A percentile compares a stretch with the other conserved stretches of the same genome.
phyloP scores from a whole-genome alignment of 2,888 invertebrate species.

The Elmis aenea region DNA sequence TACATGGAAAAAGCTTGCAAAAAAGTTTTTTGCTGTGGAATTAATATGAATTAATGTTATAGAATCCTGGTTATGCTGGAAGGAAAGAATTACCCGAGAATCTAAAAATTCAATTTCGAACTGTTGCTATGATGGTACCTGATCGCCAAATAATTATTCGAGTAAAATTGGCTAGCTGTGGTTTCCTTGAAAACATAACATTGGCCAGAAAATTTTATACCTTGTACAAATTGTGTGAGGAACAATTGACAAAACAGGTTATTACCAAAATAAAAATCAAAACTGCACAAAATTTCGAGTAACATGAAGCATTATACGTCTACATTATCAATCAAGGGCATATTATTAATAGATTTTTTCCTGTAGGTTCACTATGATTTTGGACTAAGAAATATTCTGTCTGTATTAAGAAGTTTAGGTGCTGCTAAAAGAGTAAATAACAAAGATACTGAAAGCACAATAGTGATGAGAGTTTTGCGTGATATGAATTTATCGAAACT shows the following conservation, averaged over 20 bases:
- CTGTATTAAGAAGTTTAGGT: conserved; percentile 87
- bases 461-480: conserved; percentile 93
- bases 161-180: conserved; percentile 93
- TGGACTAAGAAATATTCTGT: conserved; percentile 90
- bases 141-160: conserved; percentile 95
- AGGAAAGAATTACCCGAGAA: conserved; percentile 95
- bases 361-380: conserved; percentile 92
- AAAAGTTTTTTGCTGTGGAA: conserved; percentile 6
- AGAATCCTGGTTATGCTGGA: conserved; percentile 98
- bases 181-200: conserved; percentile 92
- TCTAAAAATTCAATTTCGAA: conserved; percentile 94
- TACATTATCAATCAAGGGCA: too few species aligned
- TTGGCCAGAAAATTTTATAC: conserved; percentile 95
- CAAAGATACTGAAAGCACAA: conserved; percentile 90
- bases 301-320: too few species aligned
- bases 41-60: too few species aligned
- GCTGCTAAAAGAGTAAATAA: conserved; percentile 87
- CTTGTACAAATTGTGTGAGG: conserved; percentile 93
- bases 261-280: conserved; percentile 4
- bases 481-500: conserved; percentile 98
- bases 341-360: conserved; percentile 4
- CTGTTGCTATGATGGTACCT: conserved; percentile 99
- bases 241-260: conserved; percentile 93
- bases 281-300: too few species aligned
- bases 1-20: not conserved